Conservation (phyloP, 2,888 invertebrate species). For the Spisula subtruncata region DNA sequence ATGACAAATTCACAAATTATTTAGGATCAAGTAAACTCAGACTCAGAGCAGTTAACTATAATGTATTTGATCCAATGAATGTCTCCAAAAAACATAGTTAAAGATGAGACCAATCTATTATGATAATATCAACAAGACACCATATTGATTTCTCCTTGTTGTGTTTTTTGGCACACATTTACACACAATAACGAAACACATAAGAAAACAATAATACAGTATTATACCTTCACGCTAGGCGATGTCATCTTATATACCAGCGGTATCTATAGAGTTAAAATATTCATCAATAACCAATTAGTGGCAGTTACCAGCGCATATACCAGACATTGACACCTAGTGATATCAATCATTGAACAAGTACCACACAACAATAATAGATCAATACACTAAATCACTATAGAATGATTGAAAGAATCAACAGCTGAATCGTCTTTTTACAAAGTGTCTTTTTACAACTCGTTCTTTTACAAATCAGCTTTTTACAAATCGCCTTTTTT, state of each 20-base stretch:
- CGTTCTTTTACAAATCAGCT: neutral
- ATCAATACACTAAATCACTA: neutral
- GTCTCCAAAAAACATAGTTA: too few species aligned
- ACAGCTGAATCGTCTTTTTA: neutral
- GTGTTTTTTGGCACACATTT: too few species aligned
- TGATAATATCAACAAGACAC: too few species aligned
- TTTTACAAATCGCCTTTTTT: neutral
- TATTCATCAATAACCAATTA: neutral
- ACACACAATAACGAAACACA: too few species aligned
- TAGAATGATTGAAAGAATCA: neutral
- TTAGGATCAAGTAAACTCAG: too few species aligned
- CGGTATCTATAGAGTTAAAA: neutral
- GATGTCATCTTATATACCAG: neutral
- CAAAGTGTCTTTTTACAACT: neutral
- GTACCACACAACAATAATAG: neutral
- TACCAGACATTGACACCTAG: neutral
- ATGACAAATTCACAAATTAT: too few species aligned
- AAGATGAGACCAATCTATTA: too few species aligned
- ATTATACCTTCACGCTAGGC: too few species aligned
- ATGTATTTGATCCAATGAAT: too few species aligned
- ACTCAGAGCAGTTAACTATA: too few species aligned
- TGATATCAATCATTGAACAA: neutral
- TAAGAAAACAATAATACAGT: too few species aligned
- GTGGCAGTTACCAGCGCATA: neutral
- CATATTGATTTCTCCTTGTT: too few species aligned